Base-by-base conservation (phyloP, 2,113 vertebrate genomes). In the Menura novaehollandiae region DNA sequence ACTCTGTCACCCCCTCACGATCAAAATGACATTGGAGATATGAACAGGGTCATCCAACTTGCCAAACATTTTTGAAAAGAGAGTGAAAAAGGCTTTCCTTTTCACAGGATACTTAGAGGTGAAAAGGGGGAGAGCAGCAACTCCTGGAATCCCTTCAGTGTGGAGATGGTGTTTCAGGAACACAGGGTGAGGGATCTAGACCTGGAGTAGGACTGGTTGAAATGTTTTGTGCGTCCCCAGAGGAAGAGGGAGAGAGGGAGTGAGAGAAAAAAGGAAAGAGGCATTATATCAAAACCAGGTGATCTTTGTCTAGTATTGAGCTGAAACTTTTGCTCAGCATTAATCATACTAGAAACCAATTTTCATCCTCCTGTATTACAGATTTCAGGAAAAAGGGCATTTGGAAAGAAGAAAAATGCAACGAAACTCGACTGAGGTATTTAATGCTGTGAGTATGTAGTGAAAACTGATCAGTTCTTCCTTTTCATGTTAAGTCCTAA, bases 311-410 rank as follows among this genome's bases (percentile, higher is more conserved):
- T 55, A 67, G 52, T 87, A 95, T 71, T 81, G 85, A 95, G 56
- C 79, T 94, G 96, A 81, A 92, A 96, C 80, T 95, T 96, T 95
- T 94, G 64, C 85, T 95, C 52, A 20, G 64, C 68, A 92, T 96
- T 95, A 94, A 94, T 97, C 85, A 80, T 85, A 67, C 88, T 84
- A 83, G 82, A 88, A 94, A 96, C 47, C 79, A 91, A 76, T 97
- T 95, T 95, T 89, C 71, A 85, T 91, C 84, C 62, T 88, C 56
- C 74, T 72, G 55, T 68, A 69, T 84, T 96, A 93, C 85, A 55
- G 55, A 91, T 92, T 89, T 79, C 72, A 85, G 89, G 89, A 56
- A 80, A 91, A 93, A 55, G 35, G 44, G 52, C 67, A 80, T 91
- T 95, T 85, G 56, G 55, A 82, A 95, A 78, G 85, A 69, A 93